A percentile compares a stretch with the other conserved stretches of the same genome.
Evolutionary conservation across 2,113 vertebrate genomes (phyloP).

Genomic region (Piprites chloris): DNA sequence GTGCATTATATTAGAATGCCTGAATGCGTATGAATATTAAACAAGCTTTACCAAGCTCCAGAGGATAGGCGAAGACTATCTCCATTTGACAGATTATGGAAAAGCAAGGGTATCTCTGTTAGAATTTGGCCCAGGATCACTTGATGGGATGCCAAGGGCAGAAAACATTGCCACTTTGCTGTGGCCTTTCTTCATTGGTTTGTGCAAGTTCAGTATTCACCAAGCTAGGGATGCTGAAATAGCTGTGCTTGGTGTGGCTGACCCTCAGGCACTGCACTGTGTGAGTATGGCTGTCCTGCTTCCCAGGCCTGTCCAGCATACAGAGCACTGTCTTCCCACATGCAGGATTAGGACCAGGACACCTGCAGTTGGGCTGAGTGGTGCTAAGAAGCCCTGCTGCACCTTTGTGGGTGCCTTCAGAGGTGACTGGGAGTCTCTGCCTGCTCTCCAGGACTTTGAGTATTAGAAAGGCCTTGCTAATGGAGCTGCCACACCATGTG

Average conservation of each 20-base stretch:
- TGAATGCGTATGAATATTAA: constrained; percentile 35
- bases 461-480: not conserved
- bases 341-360: not conserved
- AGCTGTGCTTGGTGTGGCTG: not conserved
- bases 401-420: not conserved
- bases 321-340: not conserved
- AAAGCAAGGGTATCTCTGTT: not conserved
- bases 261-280: rapidly evolving
- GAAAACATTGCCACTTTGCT: not conserved
- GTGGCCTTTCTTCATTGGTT: not conserved
- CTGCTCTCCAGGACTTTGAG: not conserved
- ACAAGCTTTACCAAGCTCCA: not conserved
- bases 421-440: not conserved
- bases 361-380: not conserved
- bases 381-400: not conserved
- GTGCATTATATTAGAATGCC: not conserved
- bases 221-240: not conserved
- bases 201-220: not conserved
- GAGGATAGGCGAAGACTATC: constrained; percentile 10
- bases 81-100: not conserved
- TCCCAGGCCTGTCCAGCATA: not conserved
- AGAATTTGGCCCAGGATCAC: not conserved
- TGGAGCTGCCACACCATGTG: rapidly evolving
- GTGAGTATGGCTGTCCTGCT: not conserved
- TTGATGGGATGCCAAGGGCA: not conserved